A percentile compares a stretch with the other conserved stretches of the same genome.
phyloP scores from a whole-genome alignment of 2,113 vertebrate species.

The Mastomys natalensis region DNA sequence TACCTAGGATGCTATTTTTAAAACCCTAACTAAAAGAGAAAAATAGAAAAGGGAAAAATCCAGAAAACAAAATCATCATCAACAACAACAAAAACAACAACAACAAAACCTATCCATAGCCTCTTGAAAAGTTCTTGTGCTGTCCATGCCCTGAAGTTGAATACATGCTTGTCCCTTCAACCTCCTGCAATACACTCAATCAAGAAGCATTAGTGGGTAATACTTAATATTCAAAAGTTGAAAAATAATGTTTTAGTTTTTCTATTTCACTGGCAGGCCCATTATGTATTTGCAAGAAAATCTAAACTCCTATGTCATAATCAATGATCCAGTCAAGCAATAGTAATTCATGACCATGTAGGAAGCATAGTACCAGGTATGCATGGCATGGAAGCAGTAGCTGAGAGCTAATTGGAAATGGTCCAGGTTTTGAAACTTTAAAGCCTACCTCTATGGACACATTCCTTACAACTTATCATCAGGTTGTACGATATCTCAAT shows the following conservation, averaged over 20 bases:
- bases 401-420: too few relatives aligned
- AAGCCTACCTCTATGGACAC: too few relatives aligned
- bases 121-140: background rate
- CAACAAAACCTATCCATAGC: background rate
- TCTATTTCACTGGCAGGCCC: background rate
- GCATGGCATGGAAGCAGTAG: too few relatives aligned
- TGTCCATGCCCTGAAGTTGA: background rate
- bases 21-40: background rate
- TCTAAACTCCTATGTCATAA: background rate
- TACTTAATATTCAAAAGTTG: background rate
- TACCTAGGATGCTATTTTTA: background rate
- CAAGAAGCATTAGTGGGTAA: background rate
- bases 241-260: background rate
- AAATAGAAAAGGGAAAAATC: background rate
- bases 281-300: constrained; percentile 18
- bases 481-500: too few relatives aligned
- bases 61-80: background rate
- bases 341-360: background rate
- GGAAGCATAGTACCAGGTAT: too few relatives aligned
- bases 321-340: background rate
- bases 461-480: too few relatives aligned
- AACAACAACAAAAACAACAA: too few relatives aligned
- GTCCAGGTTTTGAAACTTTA: too few relatives aligned
- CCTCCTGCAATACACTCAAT: background rate
- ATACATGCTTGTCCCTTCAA: background rate